Conservation (phyloP, 2,888 invertebrate genomes). For the Pristionchus fissidentatus region DNA sequence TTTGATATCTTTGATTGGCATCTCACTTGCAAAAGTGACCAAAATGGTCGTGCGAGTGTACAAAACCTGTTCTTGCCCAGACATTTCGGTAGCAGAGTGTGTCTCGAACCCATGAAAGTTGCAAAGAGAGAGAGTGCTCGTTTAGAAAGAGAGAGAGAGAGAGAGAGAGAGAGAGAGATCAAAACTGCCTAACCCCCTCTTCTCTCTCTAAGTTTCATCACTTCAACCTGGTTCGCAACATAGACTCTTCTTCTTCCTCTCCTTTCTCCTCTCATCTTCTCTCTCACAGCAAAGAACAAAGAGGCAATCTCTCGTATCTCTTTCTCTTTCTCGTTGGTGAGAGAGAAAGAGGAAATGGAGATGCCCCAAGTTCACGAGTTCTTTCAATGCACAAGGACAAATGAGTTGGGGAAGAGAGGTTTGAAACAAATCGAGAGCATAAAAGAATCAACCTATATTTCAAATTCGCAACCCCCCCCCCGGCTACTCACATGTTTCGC, state of each 20-base stretch:
- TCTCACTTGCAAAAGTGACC: neutral
- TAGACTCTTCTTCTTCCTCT: slow-evolving; percentile 5
- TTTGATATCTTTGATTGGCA: neutral
- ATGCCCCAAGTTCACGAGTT: slow-evolving; percentile 16
- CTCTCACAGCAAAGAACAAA: slow-evolving; percentile 29
- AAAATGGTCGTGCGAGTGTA: neutral
- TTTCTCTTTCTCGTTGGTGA: slow-evolving; percentile 34
- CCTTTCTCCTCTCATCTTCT: slow-evolving; percentile 10
- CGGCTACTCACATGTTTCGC: no score
- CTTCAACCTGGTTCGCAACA: slow-evolving; percentile 42
- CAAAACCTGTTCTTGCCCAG: slow-evolving; percentile 30
- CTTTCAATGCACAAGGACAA: slow-evolving; percentile 4
- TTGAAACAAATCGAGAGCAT: neutral
- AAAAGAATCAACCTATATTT: neutral
- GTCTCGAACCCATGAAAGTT: slow-evolving; percentile 36
- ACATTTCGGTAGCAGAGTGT: no score
- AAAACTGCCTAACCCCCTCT: slow-evolving; percentile 1
- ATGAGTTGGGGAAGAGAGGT: neutral
- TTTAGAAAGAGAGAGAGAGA: no score
- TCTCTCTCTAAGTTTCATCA: slow-evolving; percentile 28
- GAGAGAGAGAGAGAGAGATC: slow-evolving; percentile 5
- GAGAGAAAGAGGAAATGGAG: slow-evolving; percentile 14
- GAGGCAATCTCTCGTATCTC: slow-evolving; percentile 11
- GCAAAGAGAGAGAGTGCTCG: neutral
- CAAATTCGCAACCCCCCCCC: neutral